Base-by-base conservation (phyloP, 2,888 invertebrate genomes). In the Leptopilina drosophilae region DNA sequence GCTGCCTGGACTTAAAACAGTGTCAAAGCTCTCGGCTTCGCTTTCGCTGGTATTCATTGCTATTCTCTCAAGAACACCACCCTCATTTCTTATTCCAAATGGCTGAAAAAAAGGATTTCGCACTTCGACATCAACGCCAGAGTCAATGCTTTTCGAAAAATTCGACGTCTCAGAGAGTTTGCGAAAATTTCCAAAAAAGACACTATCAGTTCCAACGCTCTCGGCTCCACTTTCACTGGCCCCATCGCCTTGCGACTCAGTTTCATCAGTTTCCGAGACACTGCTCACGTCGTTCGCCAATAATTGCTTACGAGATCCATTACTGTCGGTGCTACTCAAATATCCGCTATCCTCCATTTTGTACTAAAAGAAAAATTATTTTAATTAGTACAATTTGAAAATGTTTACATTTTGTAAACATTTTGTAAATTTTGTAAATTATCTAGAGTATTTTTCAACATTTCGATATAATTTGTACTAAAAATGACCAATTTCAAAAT, bases 141-240 rank as follows among this genome's bases (percentile, higher is more conserved):
- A 89, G 64, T 91, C 89, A 1, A 86, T 83, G 76, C 89, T 90
- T 26, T 88, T 90, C 0, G 88, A 85, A 67, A 88, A 87, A 15
- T 79, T 84, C 2, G 88, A 87, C 14, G 84, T 78, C 5, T 88
- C 86, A 4, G 89, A 88, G 0, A 89, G 80, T 83, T 84, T 95
- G 81, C 95, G 92, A 87, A 95, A 95, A 90, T 95, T 95, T 73
- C 96, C 96, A 87, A 96, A 97, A 89, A 96, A 96, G 64, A 97
- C 97, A 5, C 97, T 97, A 92, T 97, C 96, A 0, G 97, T 97
- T 88, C 96, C 97, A 46, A 97, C 93, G 92, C 97, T 97, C 90
- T 97, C 97, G 5, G 96, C 97, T 0, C 97, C 97, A 40, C 97
- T 97, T 92, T 97, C 97, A 92, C 97, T 96, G 82, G 96, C 94